These are phyloP conservation scores for Tragelaphus scriptus DNA, from an alignment of 2,113 vertebrate genomes.

Conservation along the genomic window DNA sequence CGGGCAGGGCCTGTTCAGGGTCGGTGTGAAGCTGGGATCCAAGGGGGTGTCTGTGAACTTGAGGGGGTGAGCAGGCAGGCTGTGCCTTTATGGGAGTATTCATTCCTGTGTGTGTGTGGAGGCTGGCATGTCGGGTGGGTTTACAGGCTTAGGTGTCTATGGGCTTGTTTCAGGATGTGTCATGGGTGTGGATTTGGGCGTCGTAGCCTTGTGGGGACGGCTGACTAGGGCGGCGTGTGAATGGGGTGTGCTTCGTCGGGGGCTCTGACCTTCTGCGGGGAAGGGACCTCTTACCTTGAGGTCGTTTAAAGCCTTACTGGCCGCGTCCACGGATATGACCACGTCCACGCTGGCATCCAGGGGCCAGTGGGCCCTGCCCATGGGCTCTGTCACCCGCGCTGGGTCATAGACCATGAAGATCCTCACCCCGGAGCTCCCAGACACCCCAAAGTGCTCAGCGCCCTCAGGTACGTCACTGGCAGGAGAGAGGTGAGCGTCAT, in stretches of 20 bases:
- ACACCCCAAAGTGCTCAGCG: conserved; percentile 64
- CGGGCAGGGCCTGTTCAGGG: rapidly evolving
- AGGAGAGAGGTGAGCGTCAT: neutral
- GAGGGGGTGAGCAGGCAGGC: neutral
- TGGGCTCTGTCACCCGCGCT: conserved; percentile 23
- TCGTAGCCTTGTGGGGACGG: neutral
- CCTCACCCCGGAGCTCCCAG: conserved; percentile 63
- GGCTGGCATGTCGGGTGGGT: rapidly evolving
- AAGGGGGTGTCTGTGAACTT: neutral
- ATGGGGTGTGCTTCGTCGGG: too few species aligned
- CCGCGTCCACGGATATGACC: conserved; percentile 42
- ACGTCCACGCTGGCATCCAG: conserved; percentile 65
- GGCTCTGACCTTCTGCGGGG: neutral
- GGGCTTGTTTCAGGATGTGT: neutral
- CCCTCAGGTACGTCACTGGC: conserved; percentile 73
- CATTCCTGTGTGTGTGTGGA: rapidly evolving
- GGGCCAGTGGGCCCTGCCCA: conserved; percentile 64
- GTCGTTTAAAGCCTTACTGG: conserved; percentile 75
- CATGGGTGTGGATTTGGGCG: rapidly evolving
- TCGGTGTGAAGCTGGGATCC: rapidly evolving
- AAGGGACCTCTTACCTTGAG: conserved; percentile 72
- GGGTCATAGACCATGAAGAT: conserved; percentile 63
- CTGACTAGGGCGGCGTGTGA: neutral
- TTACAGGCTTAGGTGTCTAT: rapidly evolving
- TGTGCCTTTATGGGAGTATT: rapidly evolving